phyloP scores from a whole-genome alignment of 2,797 vertebrate species.

The Sitta carolinensis region DNA sequence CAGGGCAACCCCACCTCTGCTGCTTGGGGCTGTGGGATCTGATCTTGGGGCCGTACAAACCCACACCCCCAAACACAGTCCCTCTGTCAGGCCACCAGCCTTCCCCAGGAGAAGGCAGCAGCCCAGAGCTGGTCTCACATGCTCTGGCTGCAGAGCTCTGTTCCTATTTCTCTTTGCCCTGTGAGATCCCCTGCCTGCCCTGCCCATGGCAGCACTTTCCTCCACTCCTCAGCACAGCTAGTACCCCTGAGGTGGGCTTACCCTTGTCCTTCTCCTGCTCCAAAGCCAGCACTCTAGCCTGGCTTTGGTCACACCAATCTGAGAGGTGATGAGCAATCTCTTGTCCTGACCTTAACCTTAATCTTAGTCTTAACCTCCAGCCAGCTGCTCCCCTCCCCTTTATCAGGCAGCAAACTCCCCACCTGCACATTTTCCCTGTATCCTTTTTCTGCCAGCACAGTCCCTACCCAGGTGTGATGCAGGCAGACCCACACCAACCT shows the following conservation, averaged over 20 bases:
- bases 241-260: fast-evolving
- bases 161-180: neutral
- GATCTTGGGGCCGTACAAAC: neutral
- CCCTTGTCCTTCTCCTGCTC: neutral
- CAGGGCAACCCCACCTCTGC: neutral
- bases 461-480: neutral
- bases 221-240: neutral
- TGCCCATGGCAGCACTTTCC: neutral
- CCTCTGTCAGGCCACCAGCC: neutral
- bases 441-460: neutral
- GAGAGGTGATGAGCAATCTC: neutral
- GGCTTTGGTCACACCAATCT: neutral
- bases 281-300: neutral
- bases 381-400: neutral
- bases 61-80: neutral
- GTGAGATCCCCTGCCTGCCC: neutral
- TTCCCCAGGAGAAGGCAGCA: neutral
- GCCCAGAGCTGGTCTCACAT: neutral
- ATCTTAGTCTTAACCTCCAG: neutral
- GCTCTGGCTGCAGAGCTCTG: neutral
- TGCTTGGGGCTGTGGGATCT: neutral
- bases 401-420: neutral
- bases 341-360: neutral
- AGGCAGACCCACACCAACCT: neutral
- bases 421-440: neutral